Percentiles rank a stretch among this genome's conserved stretches.
These are phyloP conservation scores for Cataglyphis cursor DNA, from an alignment of 2,888 invertebrate genomes.

Conservation along the genomic window DNA sequence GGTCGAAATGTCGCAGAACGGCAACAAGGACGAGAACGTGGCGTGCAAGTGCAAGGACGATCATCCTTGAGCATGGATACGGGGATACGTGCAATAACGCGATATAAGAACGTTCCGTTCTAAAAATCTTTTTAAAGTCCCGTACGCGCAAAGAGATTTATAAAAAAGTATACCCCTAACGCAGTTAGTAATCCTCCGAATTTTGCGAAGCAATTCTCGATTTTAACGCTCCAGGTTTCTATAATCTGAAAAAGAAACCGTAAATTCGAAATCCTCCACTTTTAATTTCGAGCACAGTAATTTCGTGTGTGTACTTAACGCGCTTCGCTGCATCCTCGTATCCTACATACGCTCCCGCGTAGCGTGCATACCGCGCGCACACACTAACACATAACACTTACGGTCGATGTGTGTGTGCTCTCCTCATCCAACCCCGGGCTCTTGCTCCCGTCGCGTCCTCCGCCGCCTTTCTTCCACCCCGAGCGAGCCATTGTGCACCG, in stretches of 20 bases:
- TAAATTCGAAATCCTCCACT: constrained; percentile 16
- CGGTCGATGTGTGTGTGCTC: not conserved
- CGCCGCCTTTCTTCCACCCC: constrained; percentile 37
- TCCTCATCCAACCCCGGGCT: not conserved
- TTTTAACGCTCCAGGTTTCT: constrained; percentile 6
- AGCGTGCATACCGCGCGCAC: not conserved
- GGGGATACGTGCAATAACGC: constrained; percentile 6
- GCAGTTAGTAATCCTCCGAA: not conserved
- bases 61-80: not conserved
- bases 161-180: not conserved
- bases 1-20: constrained; percentile 28
- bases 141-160: not conserved
- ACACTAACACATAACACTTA: too few relatives aligned
- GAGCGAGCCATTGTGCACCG: constrained; percentile 45
- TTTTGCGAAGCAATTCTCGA: constrained; percentile 3
- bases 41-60: constrained; percentile 15
- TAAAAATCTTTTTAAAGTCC: not conserved
- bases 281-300: constrained; percentile 50
- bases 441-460: not conserved
- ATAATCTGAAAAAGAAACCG: not conserved
- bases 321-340: constrained; percentile 44
- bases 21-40: not conserved
- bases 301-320: constrained; percentile 43
- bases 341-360: constrained; percentile 27
- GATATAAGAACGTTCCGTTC: not conserved